Conservation (phyloP, 2,113 vertebrate species). For the Butorides virescens region DNA sequence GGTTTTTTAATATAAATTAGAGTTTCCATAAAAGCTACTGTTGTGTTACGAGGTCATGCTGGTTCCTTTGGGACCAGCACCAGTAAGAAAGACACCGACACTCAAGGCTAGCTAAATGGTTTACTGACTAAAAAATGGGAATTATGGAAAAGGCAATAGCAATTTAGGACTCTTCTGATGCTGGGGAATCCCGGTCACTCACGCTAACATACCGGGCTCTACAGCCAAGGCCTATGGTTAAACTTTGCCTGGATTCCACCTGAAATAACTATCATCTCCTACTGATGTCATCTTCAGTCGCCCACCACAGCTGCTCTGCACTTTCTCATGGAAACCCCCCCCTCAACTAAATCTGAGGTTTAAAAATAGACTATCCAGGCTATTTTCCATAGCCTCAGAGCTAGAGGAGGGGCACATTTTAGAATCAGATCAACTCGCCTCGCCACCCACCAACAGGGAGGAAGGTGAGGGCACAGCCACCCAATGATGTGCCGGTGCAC, state of each 20-base stretch:
- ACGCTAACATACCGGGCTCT: neutral
- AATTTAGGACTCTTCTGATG: neutral
- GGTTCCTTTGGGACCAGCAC: neutral
- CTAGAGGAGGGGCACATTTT: neutral
- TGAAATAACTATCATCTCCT: accelerated
- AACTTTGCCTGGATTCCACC: neutral
- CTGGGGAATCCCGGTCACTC: neutral
- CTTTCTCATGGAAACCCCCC: too few relatives aligned
- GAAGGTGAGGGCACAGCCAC: neutral
- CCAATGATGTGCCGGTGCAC: neutral
- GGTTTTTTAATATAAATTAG: neutral
- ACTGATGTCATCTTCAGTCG: neutral
- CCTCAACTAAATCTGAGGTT: too few relatives aligned
- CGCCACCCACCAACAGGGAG: neutral
- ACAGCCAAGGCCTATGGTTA: neutral
- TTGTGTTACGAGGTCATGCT: neutral
- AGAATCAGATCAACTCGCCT: neutral
- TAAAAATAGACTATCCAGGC: neutral
- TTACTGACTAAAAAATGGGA: neutral
- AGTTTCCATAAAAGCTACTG: neutral
- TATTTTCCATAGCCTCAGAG: neutral
- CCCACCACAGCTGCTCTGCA: neutral
- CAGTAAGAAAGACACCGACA: neutral
- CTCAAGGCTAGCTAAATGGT: neutral
- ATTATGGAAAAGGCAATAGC: neutral